Evolutionary conservation across 2,888 invertebrate genomes (phyloP), one percentile per base, ranked within the genome.

Genomic region (Parochlus steinenii): DNA sequence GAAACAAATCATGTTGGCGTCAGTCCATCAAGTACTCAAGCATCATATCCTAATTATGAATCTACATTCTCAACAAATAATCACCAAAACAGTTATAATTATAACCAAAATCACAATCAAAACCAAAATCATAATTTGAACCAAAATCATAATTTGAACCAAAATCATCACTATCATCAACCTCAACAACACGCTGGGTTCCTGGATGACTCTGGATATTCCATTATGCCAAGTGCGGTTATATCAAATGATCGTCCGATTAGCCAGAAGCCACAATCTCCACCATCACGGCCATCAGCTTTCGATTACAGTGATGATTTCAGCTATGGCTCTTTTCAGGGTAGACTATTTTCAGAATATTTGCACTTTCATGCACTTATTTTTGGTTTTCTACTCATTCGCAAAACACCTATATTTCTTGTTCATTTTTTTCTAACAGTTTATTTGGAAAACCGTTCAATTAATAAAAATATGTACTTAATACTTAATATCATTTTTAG

Each of bases 401-500:
- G 24, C 23, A 20, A 12, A n/a, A 24, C 24, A 6, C 24, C 3
- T 24, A 11, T 5, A n/a, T 12, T 5, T 11, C 12, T 23, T 23
- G 3, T 22, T 18, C 15, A 12, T 12, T 12, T 8, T 14, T 12
- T 12, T 32, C 23, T 12, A 15, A 23, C 16, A n/a, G n/a, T 16
- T 29, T 16, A 25, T 7, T 25, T 25, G 12, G 11, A n/a, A 10
- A 30, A 17, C 19, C 4, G 8, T 30, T 28, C 19, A 8, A 15
- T 6, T 8, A 18, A 24, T 17, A 3, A 14, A 32, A 32, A 24
- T 12, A 24, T 20, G 3, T 17, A 17, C 23, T 17, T 11, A 31
- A 3, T 24, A 17, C 16, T 6, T 6, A 22, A 22, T 8, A 22
- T 27, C 38, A 46, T 47, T 65, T 69, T 15, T 65, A 90, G 90